Percentiles rank a stretch among this genome's conserved stretches.
Conservation (phyloP, 2,888 invertebrate genomes). For the Operophtera brumata region DNA sequence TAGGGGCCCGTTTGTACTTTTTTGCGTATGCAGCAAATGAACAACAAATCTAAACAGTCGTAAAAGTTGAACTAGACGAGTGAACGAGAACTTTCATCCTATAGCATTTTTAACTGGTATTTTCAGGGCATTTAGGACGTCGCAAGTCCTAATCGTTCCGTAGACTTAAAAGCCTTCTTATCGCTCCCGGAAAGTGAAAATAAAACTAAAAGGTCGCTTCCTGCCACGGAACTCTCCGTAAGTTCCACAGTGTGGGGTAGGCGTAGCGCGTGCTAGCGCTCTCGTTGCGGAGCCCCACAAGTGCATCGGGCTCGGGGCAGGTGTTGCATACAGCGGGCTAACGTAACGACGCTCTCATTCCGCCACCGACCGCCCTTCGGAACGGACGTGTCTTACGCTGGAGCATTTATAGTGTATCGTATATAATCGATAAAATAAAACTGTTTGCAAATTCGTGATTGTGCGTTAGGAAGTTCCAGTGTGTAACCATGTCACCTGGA, state of each 20-base stretch:
- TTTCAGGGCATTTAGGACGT: background rate
- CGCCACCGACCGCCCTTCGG: constrained; percentile 44
- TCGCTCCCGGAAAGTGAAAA: constrained; percentile 12
- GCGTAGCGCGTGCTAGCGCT: constrained; percentile 56
- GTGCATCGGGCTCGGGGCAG: constrained; percentile 53
- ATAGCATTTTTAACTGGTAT: too few relatives aligned
- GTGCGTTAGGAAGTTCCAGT: constrained; percentile 21
- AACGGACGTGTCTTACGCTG: constrained; percentile 37
- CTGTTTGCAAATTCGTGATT: constrained; percentile 1
- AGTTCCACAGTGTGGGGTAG: constrained; percentile 39
- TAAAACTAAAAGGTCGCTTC: constrained; percentile 15
- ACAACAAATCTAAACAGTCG: background rate
- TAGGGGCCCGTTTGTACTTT: too few relatives aligned
- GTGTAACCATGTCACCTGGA: constrained; percentile 24
- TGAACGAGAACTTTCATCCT: too few relatives aligned
- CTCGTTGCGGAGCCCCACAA: constrained; percentile 67
- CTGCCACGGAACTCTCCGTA: constrained; percentile 8
- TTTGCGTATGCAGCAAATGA: too few relatives aligned
- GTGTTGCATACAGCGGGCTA: constrained; percentile 56
- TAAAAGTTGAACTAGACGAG: background rate
- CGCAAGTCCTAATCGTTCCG: background rate
- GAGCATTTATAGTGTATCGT: constrained; percentile 1
- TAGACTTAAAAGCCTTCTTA: constrained; percentile 5
- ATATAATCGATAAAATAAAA: background rate
- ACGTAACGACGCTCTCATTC: constrained; percentile 50